Evolutionary conservation across 2,888 invertebrate species (phyloP), one percentile per base, ranked within the genome.

Genomic region (Tineola bisselliella): DNA sequence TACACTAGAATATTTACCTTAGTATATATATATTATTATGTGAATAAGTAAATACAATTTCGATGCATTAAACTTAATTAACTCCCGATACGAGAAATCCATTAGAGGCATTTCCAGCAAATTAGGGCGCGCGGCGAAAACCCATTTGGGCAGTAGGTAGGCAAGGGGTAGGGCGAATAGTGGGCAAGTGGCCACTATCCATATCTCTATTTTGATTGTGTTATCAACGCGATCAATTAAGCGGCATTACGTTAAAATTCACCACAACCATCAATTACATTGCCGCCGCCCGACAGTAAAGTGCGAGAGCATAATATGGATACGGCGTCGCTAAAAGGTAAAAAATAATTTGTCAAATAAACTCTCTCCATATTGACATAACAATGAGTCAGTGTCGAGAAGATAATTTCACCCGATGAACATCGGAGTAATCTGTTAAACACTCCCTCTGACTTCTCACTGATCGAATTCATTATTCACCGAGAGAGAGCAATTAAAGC

Each of bases 381-480:
- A 17, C 44, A 57, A 61, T 61, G 62, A 44, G n/a, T 59, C 31
- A 44, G 19, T 44, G 8, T 43, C 48, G 8, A 15, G 15, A 6
- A 38, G 48, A 57, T 13, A 61, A 58, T 56, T 56, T 43, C 52
- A 25, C 30, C 31, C 44, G 48, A 74, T 75, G 74, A 73, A 72
- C 71, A 71, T 72, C 70, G 70, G 73, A 71, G 72, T 77, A 79
- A 79, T 79, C 76, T 74, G 73, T 75, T 75, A 73, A 73, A 74
- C 74, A 74, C 73, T 76, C 73, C 71, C 74, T 69, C 76, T 79
- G 78, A 81, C 77, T 77, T 70, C 69, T 69, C 73, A 74, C 79
- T 84, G 82, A 86, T 84, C 81, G 83, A 80, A 81, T 84, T 84
- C 83, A 86, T 87, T 87, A 87, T 84, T 86, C 83, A 86, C 81